Percentiles rank a stretch among this genome's conserved stretches.
Conservation (phyloP, 2,797 vertebrate species). For the Gambusia yucatana region DNA sequence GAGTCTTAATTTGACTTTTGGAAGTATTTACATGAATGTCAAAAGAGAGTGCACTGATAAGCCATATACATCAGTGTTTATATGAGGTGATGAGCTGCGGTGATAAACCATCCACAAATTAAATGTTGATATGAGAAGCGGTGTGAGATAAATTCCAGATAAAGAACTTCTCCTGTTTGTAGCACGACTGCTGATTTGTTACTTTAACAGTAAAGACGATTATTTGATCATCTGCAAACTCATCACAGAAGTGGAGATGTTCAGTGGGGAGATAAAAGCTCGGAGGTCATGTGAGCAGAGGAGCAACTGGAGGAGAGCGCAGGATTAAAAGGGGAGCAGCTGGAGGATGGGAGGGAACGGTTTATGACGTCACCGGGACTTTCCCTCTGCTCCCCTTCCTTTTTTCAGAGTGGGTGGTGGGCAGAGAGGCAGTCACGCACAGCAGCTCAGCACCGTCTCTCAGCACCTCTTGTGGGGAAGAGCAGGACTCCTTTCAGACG, state of each 20-base stretch:
- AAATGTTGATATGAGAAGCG: neutral
- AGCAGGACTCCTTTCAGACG: conserved; percentile 27
- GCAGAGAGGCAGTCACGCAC: conserved; percentile 58
- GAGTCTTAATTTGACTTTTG: neutral
- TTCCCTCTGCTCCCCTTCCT: conserved; percentile 44
- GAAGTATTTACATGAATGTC: neutral
- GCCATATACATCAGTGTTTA: too few species aligned
- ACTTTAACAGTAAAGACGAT: neutral
- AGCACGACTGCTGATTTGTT: neutral
- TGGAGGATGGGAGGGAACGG: conserved; percentile 44
- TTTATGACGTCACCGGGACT: conserved; percentile 64
- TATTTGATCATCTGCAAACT: neutral
- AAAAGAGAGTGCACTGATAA: neutral
- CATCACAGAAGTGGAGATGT: neutral
- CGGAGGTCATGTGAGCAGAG: conserved; percentile 22
- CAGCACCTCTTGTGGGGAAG: conserved; percentile 38
- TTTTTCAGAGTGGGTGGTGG: conserved; percentile 54
- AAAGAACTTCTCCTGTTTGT: neutral
- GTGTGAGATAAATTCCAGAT: neutral
- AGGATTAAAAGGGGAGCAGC: conserved; percentile 11
- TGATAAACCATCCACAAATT: neutral
- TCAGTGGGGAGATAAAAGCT: neutral
- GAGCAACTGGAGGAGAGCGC: conserved; percentile 10
- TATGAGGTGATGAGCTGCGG: neutral
- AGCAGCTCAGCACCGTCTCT: conserved; percentile 28